Conservation (phyloP, 2,797 vertebrate species). For the Dicrostonyx torquatus region DNA sequence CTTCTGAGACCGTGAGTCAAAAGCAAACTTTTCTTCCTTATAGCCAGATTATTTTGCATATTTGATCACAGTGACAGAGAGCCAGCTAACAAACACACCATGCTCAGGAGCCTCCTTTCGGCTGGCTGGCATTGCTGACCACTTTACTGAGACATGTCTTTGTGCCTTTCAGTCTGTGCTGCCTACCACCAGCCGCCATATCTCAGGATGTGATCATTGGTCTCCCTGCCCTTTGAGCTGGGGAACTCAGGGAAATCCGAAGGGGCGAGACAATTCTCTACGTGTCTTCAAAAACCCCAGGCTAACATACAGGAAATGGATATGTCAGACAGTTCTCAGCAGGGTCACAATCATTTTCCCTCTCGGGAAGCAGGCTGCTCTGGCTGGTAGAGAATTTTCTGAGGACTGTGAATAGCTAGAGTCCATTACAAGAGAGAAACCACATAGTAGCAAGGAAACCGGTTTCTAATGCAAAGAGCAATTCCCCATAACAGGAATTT, state of each 20-base stretch:
- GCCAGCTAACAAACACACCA: not conserved
- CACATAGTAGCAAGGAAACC: not conserved
- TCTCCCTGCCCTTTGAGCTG: not conserved
- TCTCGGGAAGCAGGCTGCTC: not conserved
- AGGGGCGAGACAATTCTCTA: not conserved
- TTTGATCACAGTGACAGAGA: not conserved
- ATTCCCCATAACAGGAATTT: not conserved
- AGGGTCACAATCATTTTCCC: not conserved
- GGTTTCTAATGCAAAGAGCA: not conserved
- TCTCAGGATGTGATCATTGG: not conserved
- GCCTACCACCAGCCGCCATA: not conserved
- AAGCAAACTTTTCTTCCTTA: not conserved
- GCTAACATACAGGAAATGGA: not conserved
- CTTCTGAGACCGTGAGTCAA: not conserved
- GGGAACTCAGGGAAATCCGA: not conserved
- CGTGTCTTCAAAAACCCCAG: not conserved
- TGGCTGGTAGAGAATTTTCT: constrained; percentile 19
- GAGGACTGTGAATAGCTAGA: not conserved
- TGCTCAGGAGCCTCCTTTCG: not conserved
- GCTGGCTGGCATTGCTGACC: not conserved
- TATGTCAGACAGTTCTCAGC: not conserved
- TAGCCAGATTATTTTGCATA: not conserved
- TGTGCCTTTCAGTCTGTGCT: not conserved
- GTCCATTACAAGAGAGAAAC: constrained; percentile 29
- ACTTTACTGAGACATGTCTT: not conserved